Base-by-base conservation (phyloP, 2,888 invertebrate species). In the Synergus laeviventris region DNA sequence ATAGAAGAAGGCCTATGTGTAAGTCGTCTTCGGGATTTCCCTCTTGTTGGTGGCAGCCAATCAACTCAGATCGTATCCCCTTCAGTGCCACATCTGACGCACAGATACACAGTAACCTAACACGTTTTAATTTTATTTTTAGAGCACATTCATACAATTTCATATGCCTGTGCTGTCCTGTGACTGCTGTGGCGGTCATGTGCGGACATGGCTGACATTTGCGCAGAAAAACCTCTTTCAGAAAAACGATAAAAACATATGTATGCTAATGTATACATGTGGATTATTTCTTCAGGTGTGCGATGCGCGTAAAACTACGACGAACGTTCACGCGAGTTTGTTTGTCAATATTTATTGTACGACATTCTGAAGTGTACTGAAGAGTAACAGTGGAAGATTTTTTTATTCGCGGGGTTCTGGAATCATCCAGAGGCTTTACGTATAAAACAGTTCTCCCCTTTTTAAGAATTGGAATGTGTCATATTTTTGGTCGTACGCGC, bases 11-110 rank as follows among this genome's bases (percentile, higher is more conserved):
- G 76, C 76, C 56, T 74, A 78, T 74, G 75, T 82, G 83, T 81
- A 80, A 76, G 70, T 49, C 8, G 45, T 12, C 64, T 59, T 70
- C 83, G 88, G 88, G 87, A 87, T 88, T 88, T 88, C 88, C 88
- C 89, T 87, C 88, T 86, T 80, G 82, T 75, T 66, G 74, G 74
- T 21, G 18, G 62, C 81, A 80, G 76, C 89, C 89, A 89, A 89
- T 88, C 70, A 59, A 59, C 64, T 74, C n/a, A 56, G 49, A 73
- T 31, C 77, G 49, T 61, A 21, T 73, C 66, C 75, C 76, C 75
- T 39, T 74, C 45, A 61, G 74, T 42, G 42, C 5, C 14, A 31
- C 31, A 42, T 56, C 75, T 82, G 78, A 82, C 82, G 80, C 80
- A 81, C 75, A 59, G 31, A 21, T 31, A 61, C 39, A n/a, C n/a